phyloP scores from a whole-genome alignment of 2,797 vertebrate genomes.

The Sebastolobus alascanus region DNA sequence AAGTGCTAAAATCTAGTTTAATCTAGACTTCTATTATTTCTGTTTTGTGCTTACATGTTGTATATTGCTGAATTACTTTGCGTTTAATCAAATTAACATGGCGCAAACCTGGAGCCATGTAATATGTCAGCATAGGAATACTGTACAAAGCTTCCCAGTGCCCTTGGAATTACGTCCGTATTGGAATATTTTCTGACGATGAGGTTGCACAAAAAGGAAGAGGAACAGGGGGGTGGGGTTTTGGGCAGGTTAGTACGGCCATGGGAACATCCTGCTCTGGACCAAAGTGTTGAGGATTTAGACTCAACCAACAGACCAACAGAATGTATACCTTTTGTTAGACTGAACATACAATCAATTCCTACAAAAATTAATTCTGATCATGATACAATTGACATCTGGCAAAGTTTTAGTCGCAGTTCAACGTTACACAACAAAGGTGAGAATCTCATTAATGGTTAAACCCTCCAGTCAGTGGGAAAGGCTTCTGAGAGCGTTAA shows the following conservation, averaged over 20 bases:
- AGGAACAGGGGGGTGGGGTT: too few relatives aligned
- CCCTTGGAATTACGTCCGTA: too few relatives aligned
- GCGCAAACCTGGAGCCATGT: not conserved
- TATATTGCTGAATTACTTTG: not conserved
- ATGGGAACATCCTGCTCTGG: not conserved
- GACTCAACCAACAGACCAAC: not conserved
- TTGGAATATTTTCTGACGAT: too few relatives aligned
- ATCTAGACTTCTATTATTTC: not conserved
- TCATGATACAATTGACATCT: not conserved
- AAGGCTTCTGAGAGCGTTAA: slow-evolving; percentile 49
- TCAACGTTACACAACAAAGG: slow-evolving; percentile 27
- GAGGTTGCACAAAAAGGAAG: too few relatives aligned
- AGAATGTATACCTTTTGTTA: not conserved
- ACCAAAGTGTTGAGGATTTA: not conserved
- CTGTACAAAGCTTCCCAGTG: too few relatives aligned
- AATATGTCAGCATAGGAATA: too few relatives aligned
- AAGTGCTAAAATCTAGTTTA: too few relatives aligned
- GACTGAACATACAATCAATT: not conserved
- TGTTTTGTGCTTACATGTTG: not conserved
- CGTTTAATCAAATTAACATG: not conserved
- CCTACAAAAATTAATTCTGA: not conserved
- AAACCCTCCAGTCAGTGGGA: slow-evolving; percentile 39
- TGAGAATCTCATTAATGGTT: slow-evolving; percentile 54
- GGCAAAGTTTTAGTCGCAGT: slow-evolving; percentile 30
- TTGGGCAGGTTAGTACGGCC: not conserved